A percentile compares a stretch with the other conserved stretches of the same genome.
These are phyloP conservation scores for Pelobates fuscus DNA, from an alignment of 2,113 vertebrate genomes.

Conservation along the genomic window DNA sequence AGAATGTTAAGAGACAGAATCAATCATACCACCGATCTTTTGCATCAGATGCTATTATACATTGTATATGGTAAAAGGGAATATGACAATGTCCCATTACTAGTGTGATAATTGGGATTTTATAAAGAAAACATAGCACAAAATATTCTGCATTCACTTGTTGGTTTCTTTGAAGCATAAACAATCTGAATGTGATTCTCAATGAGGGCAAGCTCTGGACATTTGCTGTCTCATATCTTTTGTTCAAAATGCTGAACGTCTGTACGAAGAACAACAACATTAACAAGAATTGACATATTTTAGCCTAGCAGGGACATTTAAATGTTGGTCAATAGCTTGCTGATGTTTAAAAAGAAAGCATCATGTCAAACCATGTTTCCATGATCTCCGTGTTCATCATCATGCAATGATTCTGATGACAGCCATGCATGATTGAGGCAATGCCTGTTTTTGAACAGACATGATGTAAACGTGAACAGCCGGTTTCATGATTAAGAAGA, in stretches of 20 bases:
- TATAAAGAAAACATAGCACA: no score
- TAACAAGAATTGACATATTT: neutral
- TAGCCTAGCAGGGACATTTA: neutral
- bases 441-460: no score
- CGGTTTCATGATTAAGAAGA: neutral
- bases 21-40: no score
- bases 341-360: neutral
- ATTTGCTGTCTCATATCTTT: neutral
- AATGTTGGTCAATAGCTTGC: neutral
- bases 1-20: no score
- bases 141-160: no score
- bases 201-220: neutral
- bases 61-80: no score
- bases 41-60: no score
- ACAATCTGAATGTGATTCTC: neutral
- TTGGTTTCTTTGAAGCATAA: no score
- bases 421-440: neutral
- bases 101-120: no score
- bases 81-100: no score
- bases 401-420: neutral
- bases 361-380: neutral
- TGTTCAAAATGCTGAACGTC: neutral
- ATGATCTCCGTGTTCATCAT: no score
- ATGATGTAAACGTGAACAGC: neutral
- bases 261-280: neutral